Base-by-base conservation (phyloP, 2,797 vertebrate genomes). In the Potorous gilbertii region DNA sequence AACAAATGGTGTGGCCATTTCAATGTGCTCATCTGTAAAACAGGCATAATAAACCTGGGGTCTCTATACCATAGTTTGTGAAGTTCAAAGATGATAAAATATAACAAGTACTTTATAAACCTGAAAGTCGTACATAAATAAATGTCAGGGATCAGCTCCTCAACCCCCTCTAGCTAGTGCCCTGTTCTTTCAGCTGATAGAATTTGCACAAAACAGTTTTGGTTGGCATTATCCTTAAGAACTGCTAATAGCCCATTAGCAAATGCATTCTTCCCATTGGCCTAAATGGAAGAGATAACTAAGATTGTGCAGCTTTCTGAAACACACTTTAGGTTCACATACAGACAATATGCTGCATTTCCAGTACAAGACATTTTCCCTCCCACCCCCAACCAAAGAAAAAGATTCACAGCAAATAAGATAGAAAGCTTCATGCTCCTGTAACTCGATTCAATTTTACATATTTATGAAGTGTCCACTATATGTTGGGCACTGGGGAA, bases 211-310 rank as follows among this genome's bases (percentile, higher is more conserved):
- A 46, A 27, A 81, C 40, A 46, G 10, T 46, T 81, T 14, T 81
- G 74, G 74, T 46, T 46, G 40, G n/a, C 40, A 81, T 81, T 81
- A 81, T 81, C 40, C 74, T 81, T 24, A 81, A 81, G 40, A 40
- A 81, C 74, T 81, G 74, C 40, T 81, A 81, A 81, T 81, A 81
- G 74, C 40, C 66, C 74, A 81, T 81, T 81, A 81, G 74, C 74
- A 46, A 81, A 81, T 81, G 74, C 21, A 81, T 81, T 81, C 74
- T 81, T 81, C 74, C 40, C 9, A 46, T 81, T 24, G 1, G 74
- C 9, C 40, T 81, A 46, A 9, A 81, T 46, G 74, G 74, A 81
- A 21, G 74, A 81, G 40, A 81, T 46, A 81, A 81, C 40, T 81
- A 81, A 81, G 74, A n/a, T 27, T 27, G 46, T 81, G n/a, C 21